These are phyloP conservation scores for Halictus ligatus DNA, from an alignment of 2,888 invertebrate species.

Conservation along the genomic window DNA sequence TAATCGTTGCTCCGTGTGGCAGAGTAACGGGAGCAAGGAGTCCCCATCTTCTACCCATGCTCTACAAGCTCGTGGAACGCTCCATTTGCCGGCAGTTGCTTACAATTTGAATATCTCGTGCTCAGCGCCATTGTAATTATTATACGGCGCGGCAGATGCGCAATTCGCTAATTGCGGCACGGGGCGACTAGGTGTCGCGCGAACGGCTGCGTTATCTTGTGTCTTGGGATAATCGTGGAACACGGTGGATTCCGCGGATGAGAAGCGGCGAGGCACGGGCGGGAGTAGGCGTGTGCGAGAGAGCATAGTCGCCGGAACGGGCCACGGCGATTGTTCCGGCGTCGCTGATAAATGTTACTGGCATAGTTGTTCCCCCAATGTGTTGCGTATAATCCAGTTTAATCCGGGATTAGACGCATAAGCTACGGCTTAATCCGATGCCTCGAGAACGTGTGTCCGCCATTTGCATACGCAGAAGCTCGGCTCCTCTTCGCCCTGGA, in stretches of 20 bases:
- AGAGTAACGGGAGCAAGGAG: background rate
- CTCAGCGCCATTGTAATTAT: background rate
- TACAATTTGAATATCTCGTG: constrained; percentile 12
- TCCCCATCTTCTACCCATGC: background rate
- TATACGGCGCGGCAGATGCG: background rate
- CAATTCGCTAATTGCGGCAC: constrained; percentile 8
- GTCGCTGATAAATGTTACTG: constrained; percentile 61
- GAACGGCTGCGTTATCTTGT: constrained; percentile 7
- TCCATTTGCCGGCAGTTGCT: background rate
- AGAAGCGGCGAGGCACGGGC: constrained; percentile 25
- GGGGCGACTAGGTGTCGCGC: background rate
- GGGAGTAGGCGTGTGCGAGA: background rate
- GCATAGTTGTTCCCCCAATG: constrained; percentile 57
- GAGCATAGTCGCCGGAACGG: background rate
- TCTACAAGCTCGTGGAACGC: background rate
- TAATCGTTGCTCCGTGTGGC: background rate
- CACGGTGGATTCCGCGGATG: constrained; percentile 4
- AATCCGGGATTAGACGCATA: constrained; percentile 66
- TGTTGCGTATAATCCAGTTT: constrained; percentile 63
- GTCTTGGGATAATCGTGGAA: constrained; percentile 32
- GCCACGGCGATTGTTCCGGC: constrained; percentile 52
- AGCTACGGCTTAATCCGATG: constrained; percentile 66
- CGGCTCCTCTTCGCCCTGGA: constrained; percentile 18
- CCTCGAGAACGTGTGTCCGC: constrained; percentile 56
- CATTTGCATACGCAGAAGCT: constrained; percentile 55